phyloP scores from a whole-genome alignment of 2,797 vertebrate genomes.

The Sternotherus odoratus region DNA sequence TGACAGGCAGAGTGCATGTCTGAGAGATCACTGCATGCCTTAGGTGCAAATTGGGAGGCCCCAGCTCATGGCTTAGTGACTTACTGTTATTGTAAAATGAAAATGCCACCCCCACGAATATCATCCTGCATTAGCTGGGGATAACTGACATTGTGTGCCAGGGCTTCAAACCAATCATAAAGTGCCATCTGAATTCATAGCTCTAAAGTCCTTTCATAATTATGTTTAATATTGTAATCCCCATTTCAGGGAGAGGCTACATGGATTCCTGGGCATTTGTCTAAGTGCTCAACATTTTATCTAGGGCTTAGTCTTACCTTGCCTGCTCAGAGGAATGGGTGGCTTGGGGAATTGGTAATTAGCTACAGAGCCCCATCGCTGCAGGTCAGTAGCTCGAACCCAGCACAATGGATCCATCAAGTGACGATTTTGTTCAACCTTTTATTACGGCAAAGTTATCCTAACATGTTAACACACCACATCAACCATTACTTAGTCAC shows the following conservation, averaged over 20 bases:
- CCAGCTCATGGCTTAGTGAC: slow-evolving; percentile 41
- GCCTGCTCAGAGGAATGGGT: not conserved
- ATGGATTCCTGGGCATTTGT: slow-evolving; percentile 6
- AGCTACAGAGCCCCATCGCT: not conserved
- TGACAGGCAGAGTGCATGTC: slow-evolving; percentile 22
- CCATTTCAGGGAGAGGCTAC: slow-evolving; percentile 42
- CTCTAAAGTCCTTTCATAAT: slow-evolving; percentile 43
- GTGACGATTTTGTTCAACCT: not conserved
- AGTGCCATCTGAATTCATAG: slow-evolving; percentile 37
- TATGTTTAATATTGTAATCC: slow-evolving; percentile 8
- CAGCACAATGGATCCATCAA: not conserved
- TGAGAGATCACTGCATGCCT: slow-evolving; percentile 3
- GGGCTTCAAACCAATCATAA: slow-evolving; percentile 35
- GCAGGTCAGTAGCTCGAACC: not conserved
- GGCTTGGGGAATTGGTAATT: not conserved
- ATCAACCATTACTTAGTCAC: not conserved
- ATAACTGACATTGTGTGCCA: slow-evolving; percentile 64
- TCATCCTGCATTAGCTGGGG: slow-evolving; percentile 21
- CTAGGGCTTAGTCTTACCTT: slow-evolving; percentile 43
- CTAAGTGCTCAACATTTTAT: slow-evolving; percentile 4
- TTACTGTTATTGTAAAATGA: slow-evolving; percentile 19
- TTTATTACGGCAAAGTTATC: not conserved
- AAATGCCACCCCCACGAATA: slow-evolving; percentile 49
- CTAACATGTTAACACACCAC: not conserved
- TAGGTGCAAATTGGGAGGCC: slow-evolving; percentile 31